A percentile compares a stretch with the other conserved stretches of the same genome.
Conservation (phyloP, 2,888 invertebrate genomes). For the Pollenia amentaria region DNA sequence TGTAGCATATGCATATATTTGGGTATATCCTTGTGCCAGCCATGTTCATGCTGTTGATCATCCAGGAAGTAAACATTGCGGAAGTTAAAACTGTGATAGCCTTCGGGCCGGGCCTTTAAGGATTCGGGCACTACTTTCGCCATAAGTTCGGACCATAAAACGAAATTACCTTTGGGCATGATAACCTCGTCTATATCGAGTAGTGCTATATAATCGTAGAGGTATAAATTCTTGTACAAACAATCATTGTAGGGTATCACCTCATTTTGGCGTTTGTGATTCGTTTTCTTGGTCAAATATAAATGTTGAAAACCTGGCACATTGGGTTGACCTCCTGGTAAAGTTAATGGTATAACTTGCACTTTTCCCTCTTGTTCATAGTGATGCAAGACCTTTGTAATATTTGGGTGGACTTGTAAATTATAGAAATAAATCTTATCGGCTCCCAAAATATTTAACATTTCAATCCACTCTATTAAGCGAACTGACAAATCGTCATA, state of each 20-base stretch:
- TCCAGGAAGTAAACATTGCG: slow-evolving; percentile 97
- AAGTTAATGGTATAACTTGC: slow-evolving; percentile 91
- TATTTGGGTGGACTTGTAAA: slow-evolving; percentile 95
- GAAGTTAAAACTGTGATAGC: slow-evolving; percentile 90
- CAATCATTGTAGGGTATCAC: slow-evolving; percentile 98
- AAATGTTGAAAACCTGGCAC: slow-evolving; percentile 94
- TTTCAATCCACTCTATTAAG: slow-evolving; percentile 97
- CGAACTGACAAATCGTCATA: slow-evolving; percentile 96
- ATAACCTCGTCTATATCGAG: slow-evolving; percentile 98
- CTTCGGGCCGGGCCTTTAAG: slow-evolving; percentile 87
- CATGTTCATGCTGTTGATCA: slow-evolving; percentile 91
- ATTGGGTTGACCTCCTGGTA: slow-evolving; percentile 96
- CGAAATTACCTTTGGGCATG: slow-evolving; percentile 90
- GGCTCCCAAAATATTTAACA: slow-evolving; percentile 93
- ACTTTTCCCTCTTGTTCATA: slow-evolving; percentile 89
- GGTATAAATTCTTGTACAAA: slow-evolving; percentile 95
- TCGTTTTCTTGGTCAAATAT: slow-evolving; percentile 95
- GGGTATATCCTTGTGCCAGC: slow-evolving; percentile 92
- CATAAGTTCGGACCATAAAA: slow-evolving; percentile 92
- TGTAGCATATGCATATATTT: slow-evolving; percentile 97
- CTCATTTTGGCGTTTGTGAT: slow-evolving; percentile 97
- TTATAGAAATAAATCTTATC: slow-evolving; percentile 96
- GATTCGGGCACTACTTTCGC: slow-evolving; percentile 89
- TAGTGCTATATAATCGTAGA: slow-evolving; percentile 95
- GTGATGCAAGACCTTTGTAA: slow-evolving; percentile 90